These are phyloP conservation scores for Gavialis gangeticus DNA, from an alignment of 2,113 vertebrate species.

Conservation along the genomic window DNA sequence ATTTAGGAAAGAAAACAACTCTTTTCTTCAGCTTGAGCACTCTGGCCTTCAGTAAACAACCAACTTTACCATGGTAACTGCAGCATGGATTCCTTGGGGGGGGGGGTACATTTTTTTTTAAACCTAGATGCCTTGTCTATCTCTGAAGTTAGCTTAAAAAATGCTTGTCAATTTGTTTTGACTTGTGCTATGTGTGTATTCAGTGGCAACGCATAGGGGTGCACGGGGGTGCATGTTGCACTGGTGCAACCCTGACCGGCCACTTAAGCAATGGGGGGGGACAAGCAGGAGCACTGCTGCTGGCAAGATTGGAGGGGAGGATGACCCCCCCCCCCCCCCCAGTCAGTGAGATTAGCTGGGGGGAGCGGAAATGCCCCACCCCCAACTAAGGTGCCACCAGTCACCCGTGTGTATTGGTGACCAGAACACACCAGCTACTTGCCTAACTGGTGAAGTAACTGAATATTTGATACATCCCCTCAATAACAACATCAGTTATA, in stretches of 20 bases:
- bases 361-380: too few relatives aligned
- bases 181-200: too few relatives aligned
- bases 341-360: too few relatives aligned
- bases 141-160: not conserved
- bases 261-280: too few relatives aligned
- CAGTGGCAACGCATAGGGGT: too few relatives aligned
- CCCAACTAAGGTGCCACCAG: too few relatives aligned
- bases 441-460: not conserved
- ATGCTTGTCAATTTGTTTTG: not conserved
- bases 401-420: not conserved
- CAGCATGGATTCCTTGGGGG: not conserved
- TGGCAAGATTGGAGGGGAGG: too few relatives aligned
- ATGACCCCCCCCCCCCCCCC: too few relatives aligned
- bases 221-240: too few relatives aligned
- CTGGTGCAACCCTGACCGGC: too few relatives aligned
- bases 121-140: not conserved
- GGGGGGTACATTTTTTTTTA: not conserved
- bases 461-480: not conserved
- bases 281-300: too few relatives aligned
- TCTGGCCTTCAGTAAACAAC: not conserved
- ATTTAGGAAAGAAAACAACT: constrained; percentile 29
- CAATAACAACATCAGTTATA: not conserved
- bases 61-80: not conserved
- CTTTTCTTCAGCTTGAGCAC: not conserved
- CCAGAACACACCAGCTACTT: not conserved